Base-by-base conservation (phyloP, 37 sponge, comb jelly and placozoan species). In the Haliclona indistincta region DNA sequence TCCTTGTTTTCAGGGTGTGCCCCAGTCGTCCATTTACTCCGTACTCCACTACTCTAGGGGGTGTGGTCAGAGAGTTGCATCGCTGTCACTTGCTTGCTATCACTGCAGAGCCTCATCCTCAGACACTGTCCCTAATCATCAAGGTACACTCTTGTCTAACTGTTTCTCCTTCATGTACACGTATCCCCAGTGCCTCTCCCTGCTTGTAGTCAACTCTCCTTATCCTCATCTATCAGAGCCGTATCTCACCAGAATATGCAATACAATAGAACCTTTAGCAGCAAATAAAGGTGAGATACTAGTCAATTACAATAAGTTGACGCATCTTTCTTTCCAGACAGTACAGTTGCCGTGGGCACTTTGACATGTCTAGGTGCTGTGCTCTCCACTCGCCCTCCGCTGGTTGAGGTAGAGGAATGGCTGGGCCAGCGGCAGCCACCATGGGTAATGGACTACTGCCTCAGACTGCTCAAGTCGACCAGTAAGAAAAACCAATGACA, bases 21-120 rank as follows among this genome's bases (percentile, higher is more conserved):
- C 49, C 70, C 30, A 7, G 26, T 25, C 49, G 41, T 69, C 58
- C 80, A 2, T 79, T 79, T 44, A 79, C 43, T 13, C 61, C 80
- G 54, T 79, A 51, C 47, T 79, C 80, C 0, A 56, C 55, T 51
- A 43, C 33, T 5, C 60, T 91, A 74, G 91, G 91, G 10, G 64
- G 71, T 32, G 63, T 91, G 10, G 30, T 91, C 7, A 67, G 79
- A 30, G 91, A 91, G 43, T 45, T 91, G 0, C 91, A 91, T 62
- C 71, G 78, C 26, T 49, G 45, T n/a, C 63, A 85, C 17, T 54
- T 86, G 32, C 38, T 77, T 54, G 63, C 86, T 58, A 32, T 73
- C 3, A 36, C 82, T 33, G 63, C 86, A 19, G 91, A 91, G 75
- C 32, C 60, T 19, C 56, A 76, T 20, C 39, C 62, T 25, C 67